Conservation (phyloP, 2,888 invertebrate species). For the Microdon myrmicae region DNA sequence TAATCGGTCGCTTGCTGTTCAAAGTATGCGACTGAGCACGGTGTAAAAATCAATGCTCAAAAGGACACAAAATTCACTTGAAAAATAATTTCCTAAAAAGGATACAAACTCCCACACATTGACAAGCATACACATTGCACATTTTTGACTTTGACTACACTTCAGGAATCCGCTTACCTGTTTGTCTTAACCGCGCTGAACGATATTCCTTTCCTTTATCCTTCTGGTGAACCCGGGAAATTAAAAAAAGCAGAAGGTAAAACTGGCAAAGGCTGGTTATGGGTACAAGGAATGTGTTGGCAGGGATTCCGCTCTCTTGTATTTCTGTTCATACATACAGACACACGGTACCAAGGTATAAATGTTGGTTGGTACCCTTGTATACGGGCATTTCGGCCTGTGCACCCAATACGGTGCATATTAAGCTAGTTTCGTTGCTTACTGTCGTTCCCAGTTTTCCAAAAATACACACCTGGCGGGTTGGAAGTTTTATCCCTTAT, state of each 20-base stretch:
- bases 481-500: conserved; percentile 44
- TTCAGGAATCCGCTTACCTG: conserved; percentile 40
- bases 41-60: conserved; percentile 51
- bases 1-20: conserved; percentile 3
- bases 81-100: conserved; percentile 28
- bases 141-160: too few species aligned
- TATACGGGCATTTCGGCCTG: conserved; percentile 3
- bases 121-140: too few species aligned
- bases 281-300: conserved; percentile 37
- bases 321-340: too few species aligned
- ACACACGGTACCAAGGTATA: too few species aligned
- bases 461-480: conserved; percentile 21
- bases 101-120: too few species aligned
- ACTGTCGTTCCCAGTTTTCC: conserved; percentile 27
- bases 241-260: background rate
- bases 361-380: background rate
- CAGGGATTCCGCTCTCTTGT: conserved; percentile 5
- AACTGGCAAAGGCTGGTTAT: conserved; percentile 19
- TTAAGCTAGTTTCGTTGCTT: conserved; percentile 20
- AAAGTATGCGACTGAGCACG: too few species aligned
- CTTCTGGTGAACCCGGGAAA: conserved; percentile 13
- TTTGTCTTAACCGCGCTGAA: conserved; percentile 8
- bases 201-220: background rate
- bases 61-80: conserved; percentile 48
- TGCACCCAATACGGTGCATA: conserved; percentile 5